Evolutionary conservation across 30 jellyfish, hydroid and myxozoan genomes (phyloP), one percentile per base, ranked within the genome.

Genomic region (Turritopsis rubra): DNA sequence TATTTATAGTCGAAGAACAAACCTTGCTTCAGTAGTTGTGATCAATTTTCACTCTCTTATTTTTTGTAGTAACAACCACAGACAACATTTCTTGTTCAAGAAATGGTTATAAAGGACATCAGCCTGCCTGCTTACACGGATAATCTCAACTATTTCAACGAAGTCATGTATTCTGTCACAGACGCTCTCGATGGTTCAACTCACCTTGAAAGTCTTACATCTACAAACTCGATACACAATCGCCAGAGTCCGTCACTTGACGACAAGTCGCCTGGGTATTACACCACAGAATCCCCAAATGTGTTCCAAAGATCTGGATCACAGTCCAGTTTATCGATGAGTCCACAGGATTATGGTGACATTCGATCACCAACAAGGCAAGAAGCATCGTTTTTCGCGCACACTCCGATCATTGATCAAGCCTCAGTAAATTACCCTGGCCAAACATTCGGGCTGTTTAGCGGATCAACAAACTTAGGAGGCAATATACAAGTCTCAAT

Each of bases 291-390:
- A 0, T 41, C 83, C 27, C 73, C 81, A 65, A 71, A 30, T 23
- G 83, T 27, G 7, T 82, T 82, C 1, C 83, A 66, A 17, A 66
- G 83, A 24, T 74, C 82, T 16, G 65, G 82, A n/a, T 65, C 88
- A n/a, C 85, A 78, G 26, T 78, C 85, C 7, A 82, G 88, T 31
- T 53, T 82, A 41, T 66, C 88, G 3, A 24, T 82, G 31, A 66
- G 85, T 71, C 88, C 88, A 65, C 82, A 66, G 26, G 88, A 82
- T 17, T 82, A 82, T 21, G 26, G 60, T n/a, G 88, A 82, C 22
- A n/a, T 66, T 16, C 70, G 83, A 3, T 82, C 88, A 29, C 88
- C 88, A 1, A 82, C 25, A 29, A 66, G 83, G 21, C 86, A 82
- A 71, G 87, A 80, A 1, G 84, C 82, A 16, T 16, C 83, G 9